Evolutionary conservation across 2,888 invertebrate genomes (phyloP).

Genomic region (Pyrochroa serraticornis): DNA sequence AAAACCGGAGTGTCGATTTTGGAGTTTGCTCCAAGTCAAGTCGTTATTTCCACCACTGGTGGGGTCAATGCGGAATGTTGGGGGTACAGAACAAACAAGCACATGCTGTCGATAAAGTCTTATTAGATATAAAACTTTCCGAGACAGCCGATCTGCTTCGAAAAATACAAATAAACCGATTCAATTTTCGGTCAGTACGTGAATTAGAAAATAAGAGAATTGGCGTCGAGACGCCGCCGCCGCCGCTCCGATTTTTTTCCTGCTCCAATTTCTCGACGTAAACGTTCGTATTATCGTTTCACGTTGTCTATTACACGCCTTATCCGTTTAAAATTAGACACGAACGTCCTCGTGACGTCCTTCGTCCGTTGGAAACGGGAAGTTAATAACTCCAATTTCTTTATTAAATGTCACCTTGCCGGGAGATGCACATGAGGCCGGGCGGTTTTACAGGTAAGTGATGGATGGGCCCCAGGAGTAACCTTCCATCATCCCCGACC

Average conservation of each 20-base stretch:
- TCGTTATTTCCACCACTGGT: no score
- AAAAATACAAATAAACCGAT: constrained; percentile 25
- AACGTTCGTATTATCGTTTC: no score
- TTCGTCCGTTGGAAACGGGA: background rate
- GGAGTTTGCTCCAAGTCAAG: no score
- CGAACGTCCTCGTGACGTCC: no score
- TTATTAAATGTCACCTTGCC: constrained; percentile 38
- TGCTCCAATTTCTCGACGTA: no score
- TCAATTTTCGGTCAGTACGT: constrained; percentile 13
- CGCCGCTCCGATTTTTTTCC: background rate
- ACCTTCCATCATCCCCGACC: constrained; percentile 45
- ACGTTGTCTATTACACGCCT: no score
- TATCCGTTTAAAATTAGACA: no score
- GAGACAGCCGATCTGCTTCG: constrained; percentile 26
- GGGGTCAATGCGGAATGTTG: background rate
- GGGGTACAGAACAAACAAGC: constrained; percentile 20
- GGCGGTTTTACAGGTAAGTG: constrained; percentile 44
- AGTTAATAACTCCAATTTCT: constrained; percentile 40
- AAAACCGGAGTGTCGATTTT: no score
- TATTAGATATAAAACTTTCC: constrained; percentile 19
- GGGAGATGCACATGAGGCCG: constrained; percentile 38
- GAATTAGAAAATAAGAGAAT: constrained; percentile 13
- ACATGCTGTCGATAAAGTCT: constrained; percentile 14
- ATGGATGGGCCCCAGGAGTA: constrained; percentile 46
- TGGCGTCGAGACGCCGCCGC: constrained; percentile 5